Percentiles rank a stretch among this genome's conserved stretches.
These are phyloP conservation scores for Mechanitis mazaeus DNA, from an alignment of 2,888 invertebrate species.

Conservation along the genomic window DNA sequence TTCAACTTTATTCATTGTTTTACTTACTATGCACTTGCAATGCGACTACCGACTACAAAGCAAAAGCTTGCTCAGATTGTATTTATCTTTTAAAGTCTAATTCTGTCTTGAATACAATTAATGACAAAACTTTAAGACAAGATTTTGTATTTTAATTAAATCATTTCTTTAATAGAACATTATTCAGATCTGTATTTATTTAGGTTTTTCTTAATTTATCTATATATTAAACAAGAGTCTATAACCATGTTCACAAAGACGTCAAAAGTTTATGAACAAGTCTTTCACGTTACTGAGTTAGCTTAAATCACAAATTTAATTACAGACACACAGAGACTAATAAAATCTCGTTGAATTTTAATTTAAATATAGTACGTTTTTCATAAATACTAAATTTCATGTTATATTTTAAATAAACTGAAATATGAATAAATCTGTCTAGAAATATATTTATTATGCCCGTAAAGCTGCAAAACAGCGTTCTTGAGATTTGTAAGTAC, in stretches of 20 bases:
- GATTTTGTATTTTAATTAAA: background rate
- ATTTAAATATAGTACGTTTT: background rate
- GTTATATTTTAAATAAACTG: slow-evolving; percentile 38
- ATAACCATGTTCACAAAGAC: too few relatives aligned
- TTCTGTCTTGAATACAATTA: slow-evolving; percentile 26
- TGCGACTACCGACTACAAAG: slow-evolving; percentile 28
- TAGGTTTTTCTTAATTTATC: too few relatives aligned
- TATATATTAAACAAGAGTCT: too few relatives aligned
- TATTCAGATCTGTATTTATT: too few relatives aligned
- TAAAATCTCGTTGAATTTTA: too few relatives aligned
- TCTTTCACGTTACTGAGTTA: too few relatives aligned
- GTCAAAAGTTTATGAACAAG: too few relatives aligned
- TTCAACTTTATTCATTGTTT: slow-evolving; percentile 69
- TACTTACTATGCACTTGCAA: slow-evolving; percentile 48
- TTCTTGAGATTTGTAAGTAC: slow-evolving; percentile 36
- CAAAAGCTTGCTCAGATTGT: slow-evolving; percentile 51
- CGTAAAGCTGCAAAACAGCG: slow-evolving; percentile 45
- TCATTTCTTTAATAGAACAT: background rate
- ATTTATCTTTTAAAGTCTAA: slow-evolving; percentile 43
- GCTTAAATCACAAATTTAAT: too few relatives aligned
- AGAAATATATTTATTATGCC: slow-evolving; percentile 50
- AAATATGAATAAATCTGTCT: slow-evolving; percentile 56
- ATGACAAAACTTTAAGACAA: slow-evolving; percentile 6
- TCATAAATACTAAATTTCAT: background rate
- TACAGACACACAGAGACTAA: too few relatives aligned